A percentile compares a stretch with the other conserved stretches of the same genome.
phyloP scores from a whole-genome alignment of 2,797 vertebrate species.

The Eulemur rubriventer region DNA sequence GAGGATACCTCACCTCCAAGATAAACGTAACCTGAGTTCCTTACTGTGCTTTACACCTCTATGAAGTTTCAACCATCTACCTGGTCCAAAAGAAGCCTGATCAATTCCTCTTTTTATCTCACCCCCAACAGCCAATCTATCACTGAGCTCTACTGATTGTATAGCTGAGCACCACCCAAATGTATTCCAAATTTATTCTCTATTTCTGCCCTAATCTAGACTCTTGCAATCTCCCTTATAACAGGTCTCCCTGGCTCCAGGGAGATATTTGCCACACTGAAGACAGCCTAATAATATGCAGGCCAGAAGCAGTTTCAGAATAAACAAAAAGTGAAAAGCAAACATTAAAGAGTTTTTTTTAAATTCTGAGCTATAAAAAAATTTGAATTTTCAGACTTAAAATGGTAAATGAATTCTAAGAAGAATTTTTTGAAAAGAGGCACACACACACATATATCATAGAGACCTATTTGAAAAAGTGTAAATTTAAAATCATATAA shows the following conservation, averaged over 20 bases:
- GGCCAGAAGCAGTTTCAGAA: background rate
- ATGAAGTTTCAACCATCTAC: background rate
- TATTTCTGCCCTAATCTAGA: background rate
- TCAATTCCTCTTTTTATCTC: background rate
- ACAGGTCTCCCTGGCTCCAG: background rate
- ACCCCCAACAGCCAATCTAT: background rate
- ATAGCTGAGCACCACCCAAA: background rate
- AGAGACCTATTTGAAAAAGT: background rate
- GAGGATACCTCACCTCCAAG: background rate
- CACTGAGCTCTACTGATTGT: background rate
- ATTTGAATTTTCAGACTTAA: background rate
- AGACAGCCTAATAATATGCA: background rate
- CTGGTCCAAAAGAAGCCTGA: background rate
- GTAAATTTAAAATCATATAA: background rate
- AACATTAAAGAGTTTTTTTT: background rate
- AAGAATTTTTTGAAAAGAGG: background rate
- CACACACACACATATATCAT: background rate
- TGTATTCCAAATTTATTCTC: background rate
- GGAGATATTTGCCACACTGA: background rate
- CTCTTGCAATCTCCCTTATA: background rate
- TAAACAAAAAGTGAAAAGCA: background rate
- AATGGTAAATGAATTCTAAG: background rate
- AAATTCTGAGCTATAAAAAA: background rate
- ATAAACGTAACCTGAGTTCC: background rate
- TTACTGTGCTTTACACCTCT: background rate